Evolutionary conservation across 2,888 invertebrate genomes (phyloP).

Genomic region (Cerastoderma edule): DNA sequence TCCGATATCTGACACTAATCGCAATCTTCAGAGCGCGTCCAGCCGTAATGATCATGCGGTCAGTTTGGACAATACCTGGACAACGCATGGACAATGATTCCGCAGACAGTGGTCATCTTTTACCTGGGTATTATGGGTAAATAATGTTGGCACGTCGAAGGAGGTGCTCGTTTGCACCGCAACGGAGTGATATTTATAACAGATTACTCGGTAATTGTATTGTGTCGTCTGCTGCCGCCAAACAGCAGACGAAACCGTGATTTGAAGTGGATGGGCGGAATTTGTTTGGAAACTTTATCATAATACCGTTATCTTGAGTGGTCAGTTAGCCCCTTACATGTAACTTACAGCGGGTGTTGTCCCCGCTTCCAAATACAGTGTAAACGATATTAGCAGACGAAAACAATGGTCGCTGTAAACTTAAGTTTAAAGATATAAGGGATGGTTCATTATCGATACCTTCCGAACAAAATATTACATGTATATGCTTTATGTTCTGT

Average conservation of each 20-base stretch:
- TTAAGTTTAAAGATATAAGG: too few relatives aligned
- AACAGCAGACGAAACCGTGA: not conserved
- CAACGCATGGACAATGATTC: conserved; percentile 4
- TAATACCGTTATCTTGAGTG: too few relatives aligned
- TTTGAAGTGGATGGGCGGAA: not conserved
- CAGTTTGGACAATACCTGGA: conserved; percentile 24
- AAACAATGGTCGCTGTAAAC: too few relatives aligned
- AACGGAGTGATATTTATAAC: conserved; percentile 14
- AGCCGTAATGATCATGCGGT: conserved; percentile 31
- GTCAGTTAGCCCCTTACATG: too few relatives aligned
- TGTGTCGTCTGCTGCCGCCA: conserved; percentile 9
- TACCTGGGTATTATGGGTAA: conserved; percentile 25
- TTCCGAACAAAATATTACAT: too few relatives aligned
- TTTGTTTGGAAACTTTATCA: too few relatives aligned
- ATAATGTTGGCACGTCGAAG: conserved; percentile 22
- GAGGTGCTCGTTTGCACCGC: conserved; percentile 29
- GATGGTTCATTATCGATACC: too few relatives aligned
- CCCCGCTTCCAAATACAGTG: too few relatives aligned
- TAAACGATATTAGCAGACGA: too few relatives aligned
- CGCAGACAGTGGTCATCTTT: conserved; percentile 23
- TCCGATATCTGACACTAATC: conserved; percentile 43
- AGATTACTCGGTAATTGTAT: conserved; percentile 5
- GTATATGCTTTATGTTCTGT: too few relatives aligned
- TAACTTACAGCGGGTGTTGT: too few relatives aligned
- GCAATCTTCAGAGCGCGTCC: conserved; percentile 18